Evolutionary conservation across 2,113 vertebrate species (phyloP).

Genomic region (Eira barbara): DNA sequence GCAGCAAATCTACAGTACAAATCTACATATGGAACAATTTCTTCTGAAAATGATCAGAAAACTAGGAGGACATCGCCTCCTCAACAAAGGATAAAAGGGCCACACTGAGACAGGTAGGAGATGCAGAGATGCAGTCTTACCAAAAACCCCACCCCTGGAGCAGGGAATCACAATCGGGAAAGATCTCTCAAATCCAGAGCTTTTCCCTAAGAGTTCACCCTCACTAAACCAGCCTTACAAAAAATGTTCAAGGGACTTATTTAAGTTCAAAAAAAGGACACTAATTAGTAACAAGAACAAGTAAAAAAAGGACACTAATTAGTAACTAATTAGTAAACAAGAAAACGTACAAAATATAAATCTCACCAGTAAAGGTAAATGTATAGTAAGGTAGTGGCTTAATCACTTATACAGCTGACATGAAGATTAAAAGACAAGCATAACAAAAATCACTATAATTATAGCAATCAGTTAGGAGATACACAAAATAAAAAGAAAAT

Average conservation of each 20-base stretch:
- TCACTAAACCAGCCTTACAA: neutral
- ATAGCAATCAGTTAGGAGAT: neutral
- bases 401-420: neutral
- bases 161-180: neutral
- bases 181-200: neutral
- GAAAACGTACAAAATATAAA: neutral
- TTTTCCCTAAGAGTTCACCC: neutral
- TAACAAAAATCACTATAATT: neutral
- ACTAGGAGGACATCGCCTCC: neutral
- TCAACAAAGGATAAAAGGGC: neutral
- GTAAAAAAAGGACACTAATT: neutral
- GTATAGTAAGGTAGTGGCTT: neutral
- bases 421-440: neutral
- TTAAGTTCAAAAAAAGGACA: neutral
- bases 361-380: neutral
- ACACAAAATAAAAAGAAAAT: neutral
- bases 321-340: too few species aligned
- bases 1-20: neutral
- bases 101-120: neutral
- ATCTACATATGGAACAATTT: neutral
- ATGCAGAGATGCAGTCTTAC: neutral
- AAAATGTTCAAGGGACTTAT: neutral
- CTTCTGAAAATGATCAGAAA: neutral
- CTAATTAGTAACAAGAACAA: neutral
- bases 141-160: neutral